Base-by-base conservation (phyloP, 2,888 invertebrate genomes). In the Agrochola macilenta region DNA sequence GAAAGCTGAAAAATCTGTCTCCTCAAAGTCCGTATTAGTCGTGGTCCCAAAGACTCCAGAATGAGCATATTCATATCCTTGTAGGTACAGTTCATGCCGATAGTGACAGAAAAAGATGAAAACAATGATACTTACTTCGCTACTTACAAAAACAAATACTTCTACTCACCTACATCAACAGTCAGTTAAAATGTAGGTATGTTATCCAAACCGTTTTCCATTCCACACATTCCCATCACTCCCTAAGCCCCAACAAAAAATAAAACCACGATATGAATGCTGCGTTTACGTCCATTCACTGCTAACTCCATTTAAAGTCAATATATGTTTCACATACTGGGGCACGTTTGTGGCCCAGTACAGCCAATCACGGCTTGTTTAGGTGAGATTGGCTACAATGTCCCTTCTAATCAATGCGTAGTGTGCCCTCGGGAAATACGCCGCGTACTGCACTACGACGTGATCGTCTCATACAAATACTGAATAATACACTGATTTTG, bases 341-440 rank as follows among this genome's bases (percentile, higher is more conserved):
- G 54, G 43, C 57, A 74, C 68, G 74, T 76, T 76, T 64, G 83
- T 71, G 39, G 54, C 69, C 64, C 60, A 74, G 79, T 77, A 81
- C 85, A 79, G 58, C 78, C 88, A 89, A 88, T 88, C 83, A 88
- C 87, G 83, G 78, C 76, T 85, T 87, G 88, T 88, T 88, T 89
- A 82, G 88, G 78, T 66, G 79, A 82, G 89, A 87, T 89, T 87
- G 88, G 88, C 80, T 75, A 88, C 88, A 88, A 89, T 86, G 89
- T 88, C 88, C 88, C 82, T 78, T 85, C 80, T 88, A 88, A 88
- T 88, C 88, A 88, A 88, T 89, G 89, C 81, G 88, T 87, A 87
- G 76, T 78, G 81, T 63, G 69, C 88, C 87, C 85, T 70, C 61
- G 88, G 88, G 88, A 88, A 88, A 88, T 89, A 85, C 82, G 54